Evolutionary conservation across 2,888 invertebrate species (phyloP), one percentile per base, ranked within the genome.

Genomic region (Platycnemis pennipes): DNA sequence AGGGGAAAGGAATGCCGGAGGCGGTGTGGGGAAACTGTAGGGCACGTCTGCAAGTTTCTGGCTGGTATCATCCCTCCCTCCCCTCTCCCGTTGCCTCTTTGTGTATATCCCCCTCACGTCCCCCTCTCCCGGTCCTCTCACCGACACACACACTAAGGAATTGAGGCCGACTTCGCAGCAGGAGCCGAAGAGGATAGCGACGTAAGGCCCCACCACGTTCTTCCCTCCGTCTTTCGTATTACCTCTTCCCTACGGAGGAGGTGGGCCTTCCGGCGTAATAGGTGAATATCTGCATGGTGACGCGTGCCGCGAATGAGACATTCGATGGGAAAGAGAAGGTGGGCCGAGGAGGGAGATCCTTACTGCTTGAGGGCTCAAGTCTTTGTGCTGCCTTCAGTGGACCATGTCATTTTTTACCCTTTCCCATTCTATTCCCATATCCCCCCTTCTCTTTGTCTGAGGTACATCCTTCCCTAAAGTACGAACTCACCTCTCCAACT

Each of bases 271-370:
- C 77, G 77, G 37, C 77, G 77, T 91, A 91, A 91, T 91, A 69
- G 91, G 63, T 44, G 89, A 56, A 89, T 77, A 77, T 89, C 53
- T 89, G 91, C 63, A 91, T 91, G 91, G 37, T 56, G 91, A 69
- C 44, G 91, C 91, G 91, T 91, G 89, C 89, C 0, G 13, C 22
- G 89, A 91, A 91, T 63, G 63, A 44, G 91, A 91, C 56, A 91
- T 69, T 91, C 91, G 91, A 69, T 26, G 63, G 16, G 44, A n/a
- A 37, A 63, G 69, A 56, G 69, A 37, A 56, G 91, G 16, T 88
- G 88, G 88, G 88, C 69, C 63, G 56, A 11, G 87, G 44, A 63
- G n/a, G 63, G 44, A 56, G 31, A 53, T 89, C 4, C 63, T 26
- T 63, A 16, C 63, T 22, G 16, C 26, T 26, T 13, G 11, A 31